Base-by-base conservation (phyloP, 2,113 vertebrate genomes). In the Triplophysa dalaica region DNA sequence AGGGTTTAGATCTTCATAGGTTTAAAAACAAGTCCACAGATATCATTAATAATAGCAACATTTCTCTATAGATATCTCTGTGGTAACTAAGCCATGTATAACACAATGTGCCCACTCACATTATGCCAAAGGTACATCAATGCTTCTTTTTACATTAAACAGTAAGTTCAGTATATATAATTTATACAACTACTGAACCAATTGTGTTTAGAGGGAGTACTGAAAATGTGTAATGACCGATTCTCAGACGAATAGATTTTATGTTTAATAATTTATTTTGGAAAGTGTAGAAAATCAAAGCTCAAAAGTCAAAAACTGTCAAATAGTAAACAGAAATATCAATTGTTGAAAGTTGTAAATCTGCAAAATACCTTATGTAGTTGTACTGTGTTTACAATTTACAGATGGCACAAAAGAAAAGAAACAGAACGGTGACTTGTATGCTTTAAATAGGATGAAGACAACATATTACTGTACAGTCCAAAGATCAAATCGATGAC, bases 11-110 rank as follows among this genome's bases (percentile, higher is more conserved):
- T 12, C 77, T 63, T 70, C 41, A 3, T 17, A 16, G 54, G 62
- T 19, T 61, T 33, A 72, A 60, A 67, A 29, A 29, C 2, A 60
- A 6, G 58, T 29, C 12, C 11, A 22, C 58, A 24, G 14, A 26
- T 62, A 33, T 61, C 33, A 50, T 48, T 75, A 75, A 45, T 75
- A 73, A 60, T 60, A 75, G 58, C 58, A 63, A 62, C 58, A 29
- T n/a, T n/a, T n/a, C n/a, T n/a, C n/a, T 61, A 43, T 62, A 45
- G 21, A 41, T 6, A 38, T 75, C 60, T 63, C 73, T 75, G 41
- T 63, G 73, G 73, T 26, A 75, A 75, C 73, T 16, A 5, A 33
- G 70, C 54, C 22, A 48, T 63, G 41, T 26, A 63, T n/a, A 48
- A 48, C 41, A 5, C 33, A 8, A 61, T 24, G n/a, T 61, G 70